These are phyloP conservation scores for Lymantria dispar DNA, from an alignment of 2,888 invertebrate genomes.

Conservation along the genomic window DNA sequence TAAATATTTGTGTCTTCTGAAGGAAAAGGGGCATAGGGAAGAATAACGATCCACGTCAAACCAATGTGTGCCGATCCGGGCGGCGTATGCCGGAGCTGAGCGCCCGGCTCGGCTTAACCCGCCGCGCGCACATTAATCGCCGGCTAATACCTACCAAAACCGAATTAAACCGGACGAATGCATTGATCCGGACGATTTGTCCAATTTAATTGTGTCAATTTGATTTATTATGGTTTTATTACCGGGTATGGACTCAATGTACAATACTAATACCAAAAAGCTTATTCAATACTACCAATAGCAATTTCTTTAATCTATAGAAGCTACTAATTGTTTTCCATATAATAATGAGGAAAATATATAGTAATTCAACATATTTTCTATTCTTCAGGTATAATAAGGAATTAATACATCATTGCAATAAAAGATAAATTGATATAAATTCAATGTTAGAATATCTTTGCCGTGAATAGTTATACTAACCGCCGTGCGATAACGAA, in stretches of 20 bases:
- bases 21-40: slow-evolving; percentile 65
- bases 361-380: too few relatives aligned
- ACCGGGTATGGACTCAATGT: not conserved
- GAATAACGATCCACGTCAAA: slow-evolving; percentile 79
- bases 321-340: too few relatives aligned
- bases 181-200: slow-evolving; percentile 80
- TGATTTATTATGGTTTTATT: slow-evolving; percentile 47
- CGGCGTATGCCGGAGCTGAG: slow-evolving; percentile 35
- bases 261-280: too few relatives aligned
- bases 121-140: slow-evolving; percentile 76
- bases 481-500: too few relatives aligned
- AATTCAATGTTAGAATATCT: too few relatives aligned
- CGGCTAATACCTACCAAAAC: slow-evolving; percentile 77
- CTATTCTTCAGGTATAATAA: too few relatives aligned
- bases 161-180: slow-evolving; percentile 80
- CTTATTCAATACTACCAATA: too few relatives aligned
- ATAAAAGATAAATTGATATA: too few relatives aligned
- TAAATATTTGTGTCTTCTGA: slow-evolving; percentile 64
- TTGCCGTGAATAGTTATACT: too few relatives aligned
- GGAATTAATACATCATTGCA: too few relatives aligned
- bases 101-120: slow-evolving; percentile 66
- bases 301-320: too few relatives aligned
- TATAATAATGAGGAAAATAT: too few relatives aligned
- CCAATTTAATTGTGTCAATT: slow-evolving; percentile 63
- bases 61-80: slow-evolving; percentile 75